phyloP scores from a whole-genome alignment of 2,113 vertebrate genomes.

The Psittacula cyanocephala region DNA sequence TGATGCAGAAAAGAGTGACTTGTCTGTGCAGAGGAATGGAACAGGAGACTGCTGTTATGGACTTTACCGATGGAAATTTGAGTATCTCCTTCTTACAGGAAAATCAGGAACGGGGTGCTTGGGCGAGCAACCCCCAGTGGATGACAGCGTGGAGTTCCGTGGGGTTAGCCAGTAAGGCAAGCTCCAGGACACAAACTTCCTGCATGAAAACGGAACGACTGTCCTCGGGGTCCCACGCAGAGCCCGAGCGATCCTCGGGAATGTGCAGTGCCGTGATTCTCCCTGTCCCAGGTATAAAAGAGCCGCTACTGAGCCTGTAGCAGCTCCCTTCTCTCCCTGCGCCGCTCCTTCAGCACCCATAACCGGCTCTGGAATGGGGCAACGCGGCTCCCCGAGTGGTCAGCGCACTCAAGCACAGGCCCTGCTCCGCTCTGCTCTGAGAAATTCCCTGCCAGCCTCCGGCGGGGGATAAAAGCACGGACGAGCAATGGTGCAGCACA shows the following conservation, averaged over 20 bases:
- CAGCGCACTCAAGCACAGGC: neutral
- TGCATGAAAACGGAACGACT: neutral
- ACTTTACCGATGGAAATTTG: neutral
- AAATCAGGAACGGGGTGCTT: neutral
- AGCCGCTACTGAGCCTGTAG: neutral
- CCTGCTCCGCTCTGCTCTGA: neutral
- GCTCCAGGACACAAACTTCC: neutral
- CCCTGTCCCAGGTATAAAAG: too few species aligned
- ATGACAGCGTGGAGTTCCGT: rapidly evolving
- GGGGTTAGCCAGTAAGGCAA: neutral
- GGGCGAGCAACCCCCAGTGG: neutral
- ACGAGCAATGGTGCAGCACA: too few species aligned
- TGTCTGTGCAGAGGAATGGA: neutral
- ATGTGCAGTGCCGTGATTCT: rapidly evolving
- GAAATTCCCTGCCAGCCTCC: neutral
- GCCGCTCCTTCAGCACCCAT: neutral
- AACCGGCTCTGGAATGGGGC: neutral
- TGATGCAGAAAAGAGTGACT: neutral
- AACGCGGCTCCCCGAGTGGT: neutral
- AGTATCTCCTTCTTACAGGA: neutral
- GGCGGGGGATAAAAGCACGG: neutral
- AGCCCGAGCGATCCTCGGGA: too few species aligned
- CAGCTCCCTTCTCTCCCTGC: neutral
- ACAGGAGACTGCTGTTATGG: neutral
- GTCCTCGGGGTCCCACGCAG: neutral